Base-by-base conservation (phyloP, 2,888 invertebrate genomes). In the Onthophagus sagittarius region DNA sequence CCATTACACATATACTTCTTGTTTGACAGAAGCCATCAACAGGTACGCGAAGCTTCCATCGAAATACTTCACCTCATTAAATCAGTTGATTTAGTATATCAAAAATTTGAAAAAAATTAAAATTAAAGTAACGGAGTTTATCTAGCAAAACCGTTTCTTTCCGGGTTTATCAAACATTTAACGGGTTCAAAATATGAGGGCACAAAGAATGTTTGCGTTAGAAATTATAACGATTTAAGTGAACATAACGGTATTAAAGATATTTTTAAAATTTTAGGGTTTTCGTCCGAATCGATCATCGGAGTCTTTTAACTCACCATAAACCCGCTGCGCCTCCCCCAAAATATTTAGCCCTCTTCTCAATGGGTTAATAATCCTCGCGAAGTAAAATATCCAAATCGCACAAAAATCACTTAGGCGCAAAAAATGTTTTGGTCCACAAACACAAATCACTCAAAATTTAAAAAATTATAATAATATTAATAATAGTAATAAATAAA, bases 21-120 rank as follows among this genome's bases (percentile, higher is more conserved):
- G 75, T 65, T 71, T 64, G 71, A 53, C 69, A 62, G 71, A 69
- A 71, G 71, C 63, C 70, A 71, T 63, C 15, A 63, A 15, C 64
- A 67, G 23, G 33, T 23, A 23, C 64, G 9, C 23, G 14, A 23
- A 23, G 15, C 15, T 14, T 14, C 11, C n/a, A 63, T 63, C 4
- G 15, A 14, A 9, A 64, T 64, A 9, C 13, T 6, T 63, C 63
- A 13, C 13, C 13, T 63, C 63, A 13, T 62, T 14, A n/a, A 62
- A 62, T 13, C 62, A 62, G 11, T 63, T 63, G 5, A 63, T 63
- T 15, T 63, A 63, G 11, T 63, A 63, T 62, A n/a, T n/a, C n/a
- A n/a, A n/a, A n/a, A n/a, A n/a, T n/a, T n/a, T n/a, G n/a, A n/a
- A n/a, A n/a, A n/a, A n/a, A n/a, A n/a, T n/a, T n/a, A 23, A 23